These are phyloP conservation scores for Cataglyphis hispanica DNA, from an alignment of 1,140 invertebrate species.

Conservation along the genomic window DNA sequence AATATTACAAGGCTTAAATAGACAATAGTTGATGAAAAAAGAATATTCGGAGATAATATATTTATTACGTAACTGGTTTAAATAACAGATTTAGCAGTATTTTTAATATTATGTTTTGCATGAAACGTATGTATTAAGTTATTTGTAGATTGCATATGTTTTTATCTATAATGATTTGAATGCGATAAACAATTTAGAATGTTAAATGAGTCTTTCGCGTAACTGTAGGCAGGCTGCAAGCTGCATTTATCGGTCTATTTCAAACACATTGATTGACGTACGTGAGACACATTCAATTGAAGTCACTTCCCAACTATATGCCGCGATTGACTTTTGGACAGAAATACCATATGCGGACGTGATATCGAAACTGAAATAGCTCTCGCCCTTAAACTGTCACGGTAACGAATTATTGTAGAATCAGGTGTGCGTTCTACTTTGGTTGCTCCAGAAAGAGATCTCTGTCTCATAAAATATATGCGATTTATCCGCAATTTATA, in stretches of 20 bases:
- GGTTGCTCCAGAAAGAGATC: conserved; percentile 14
- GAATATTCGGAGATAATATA: no score
- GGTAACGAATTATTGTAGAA: conserved; percentile 52
- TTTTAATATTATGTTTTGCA: background rate
- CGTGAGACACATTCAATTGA: conserved; percentile 51
- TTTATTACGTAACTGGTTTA: no score
- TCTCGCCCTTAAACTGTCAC: conserved; percentile 50
- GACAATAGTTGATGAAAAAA: no score
- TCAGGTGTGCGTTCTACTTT: conserved; percentile 52
- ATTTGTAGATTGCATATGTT: background rate
- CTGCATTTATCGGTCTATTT: conserved; percentile 67
- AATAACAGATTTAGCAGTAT: background rate
- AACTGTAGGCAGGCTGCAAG: background rate
- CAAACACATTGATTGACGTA: conserved; percentile 63
- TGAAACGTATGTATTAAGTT: conserved; percentile 13
- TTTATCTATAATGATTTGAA: conserved; percentile 8
- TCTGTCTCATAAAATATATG: conserved; percentile 41
- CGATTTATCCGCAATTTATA: conserved; percentile 59
- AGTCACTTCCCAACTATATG: conserved; percentile 52
- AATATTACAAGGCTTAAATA: no score
- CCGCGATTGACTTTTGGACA: conserved; percentile 65
- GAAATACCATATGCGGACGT: conserved; percentile 56
- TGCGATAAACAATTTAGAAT: conserved; percentile 44
- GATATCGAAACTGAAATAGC: conserved; percentile 51
- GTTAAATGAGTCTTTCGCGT: background rate